Evolutionary conservation across 1,140 invertebrate species (phyloP).

Genomic region (Solenopsis fugax): DNA sequence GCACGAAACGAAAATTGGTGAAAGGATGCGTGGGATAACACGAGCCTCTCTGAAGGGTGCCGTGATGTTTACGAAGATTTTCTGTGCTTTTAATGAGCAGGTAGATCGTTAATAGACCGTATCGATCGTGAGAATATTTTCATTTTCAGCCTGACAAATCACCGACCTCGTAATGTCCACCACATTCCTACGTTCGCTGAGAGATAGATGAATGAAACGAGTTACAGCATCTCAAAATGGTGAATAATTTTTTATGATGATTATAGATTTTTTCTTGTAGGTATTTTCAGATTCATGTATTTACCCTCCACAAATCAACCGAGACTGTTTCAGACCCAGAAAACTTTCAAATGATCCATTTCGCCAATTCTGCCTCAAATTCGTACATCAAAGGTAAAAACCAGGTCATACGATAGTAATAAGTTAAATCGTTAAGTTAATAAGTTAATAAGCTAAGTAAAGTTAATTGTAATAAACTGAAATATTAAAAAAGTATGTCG

Average conservation of each 20-base stretch:
- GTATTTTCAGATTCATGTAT: background rate
- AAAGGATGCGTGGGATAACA: slow-evolving; percentile 58
- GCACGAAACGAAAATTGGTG: slow-evolving; percentile 52
- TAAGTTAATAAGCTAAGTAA: no score
- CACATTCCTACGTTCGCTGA: background rate
- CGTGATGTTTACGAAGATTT: slow-evolving; percentile 30
- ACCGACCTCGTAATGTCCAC: slow-evolving; percentile 36
- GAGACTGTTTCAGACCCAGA: no score
- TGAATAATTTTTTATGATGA: no score
- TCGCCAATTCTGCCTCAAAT: no score
- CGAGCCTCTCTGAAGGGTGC: slow-evolving; percentile 25
- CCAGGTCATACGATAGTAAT: no score
- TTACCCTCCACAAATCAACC: background rate
- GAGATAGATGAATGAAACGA: slow-evolving; percentile 6
- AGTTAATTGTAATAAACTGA: no score
- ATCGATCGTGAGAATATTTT: slow-evolving; percentile 59
- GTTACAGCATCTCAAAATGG: background rate
- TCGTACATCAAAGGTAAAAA: no score
- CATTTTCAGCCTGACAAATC: slow-evolving; percentile 38
- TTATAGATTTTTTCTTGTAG: no score
- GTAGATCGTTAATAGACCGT: slow-evolving; percentile 59
- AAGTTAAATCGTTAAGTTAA: no score
- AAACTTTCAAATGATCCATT: no score
- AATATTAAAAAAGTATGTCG: no score
- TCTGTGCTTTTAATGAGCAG: slow-evolving; percentile 58